Conservation (phyloP, 1,140 invertebrate genomes). For the Platorchestia sp. region DNA sequence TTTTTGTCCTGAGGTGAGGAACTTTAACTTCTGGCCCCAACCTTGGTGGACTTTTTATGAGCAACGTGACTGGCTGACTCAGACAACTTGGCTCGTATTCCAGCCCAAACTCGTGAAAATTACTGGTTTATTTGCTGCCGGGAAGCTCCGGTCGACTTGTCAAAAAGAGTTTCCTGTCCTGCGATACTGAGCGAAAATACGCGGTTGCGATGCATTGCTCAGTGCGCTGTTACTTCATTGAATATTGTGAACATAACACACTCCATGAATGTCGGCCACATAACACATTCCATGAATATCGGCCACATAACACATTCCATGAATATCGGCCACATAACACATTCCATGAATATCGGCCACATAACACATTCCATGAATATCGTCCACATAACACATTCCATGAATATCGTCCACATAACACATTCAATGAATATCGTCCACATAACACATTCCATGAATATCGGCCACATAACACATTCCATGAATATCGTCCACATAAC, state of each 20-base stretch:
- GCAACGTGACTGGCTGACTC: conserved; percentile 49
- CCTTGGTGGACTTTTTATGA: conserved; percentile 38
- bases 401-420: too few relatives aligned
- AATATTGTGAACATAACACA: background rate
- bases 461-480: too few relatives aligned
- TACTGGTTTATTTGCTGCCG: conserved; percentile 17
- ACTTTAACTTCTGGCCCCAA: background rate
- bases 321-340: too few relatives aligned
- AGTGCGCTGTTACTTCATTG: background rate
- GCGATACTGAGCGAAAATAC: background rate
- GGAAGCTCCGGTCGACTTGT: background rate
- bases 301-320: too few relatives aligned
- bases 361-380: too few relatives aligned
- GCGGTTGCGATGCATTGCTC: background rate
- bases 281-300: too few relatives aligned
- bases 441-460: too few relatives aligned
- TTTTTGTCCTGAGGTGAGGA: background rate
- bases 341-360: too few relatives aligned
- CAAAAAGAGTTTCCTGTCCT: background rate
- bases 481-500: too few relatives aligned
- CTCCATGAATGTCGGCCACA: too few relatives aligned
- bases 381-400: too few relatives aligned
- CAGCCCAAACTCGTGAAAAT: conserved; percentile 32
- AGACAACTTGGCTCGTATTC: conserved; percentile 8
- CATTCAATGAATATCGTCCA: too few relatives aligned